Percentiles rank a stretch among this genome's conserved stretches.
phyloP scores from a whole-genome alignment of 92 coral and sea anemone species.

The Parazoanthus atlanticus region DNA sequence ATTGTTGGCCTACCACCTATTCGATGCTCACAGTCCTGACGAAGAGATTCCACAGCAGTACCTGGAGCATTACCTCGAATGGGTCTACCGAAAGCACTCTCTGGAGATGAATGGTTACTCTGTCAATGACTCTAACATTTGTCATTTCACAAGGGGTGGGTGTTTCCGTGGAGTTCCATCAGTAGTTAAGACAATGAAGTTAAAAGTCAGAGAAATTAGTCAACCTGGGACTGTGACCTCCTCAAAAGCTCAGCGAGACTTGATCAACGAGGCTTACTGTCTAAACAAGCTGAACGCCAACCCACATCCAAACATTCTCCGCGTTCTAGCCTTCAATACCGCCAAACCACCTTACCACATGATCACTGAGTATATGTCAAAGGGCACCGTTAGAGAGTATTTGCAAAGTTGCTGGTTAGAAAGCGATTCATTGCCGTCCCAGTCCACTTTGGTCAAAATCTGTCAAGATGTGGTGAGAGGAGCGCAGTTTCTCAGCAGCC shows the following conservation, averaged over 20 bases:
- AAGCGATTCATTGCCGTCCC: background rate
- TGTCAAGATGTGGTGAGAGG: background rate
- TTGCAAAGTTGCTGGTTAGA: background rate
- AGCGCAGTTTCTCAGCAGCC: slow-evolving; percentile 8
- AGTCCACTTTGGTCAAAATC: background rate
- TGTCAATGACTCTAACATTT: background rate
- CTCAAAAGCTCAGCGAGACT: background rate
- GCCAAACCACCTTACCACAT: slow-evolving; percentile 17
- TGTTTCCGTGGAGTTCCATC: background rate
- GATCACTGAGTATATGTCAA: slow-evolving; percentile 18
- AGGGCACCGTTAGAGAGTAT: background rate
- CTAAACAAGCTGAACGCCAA: background rate
- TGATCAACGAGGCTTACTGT: slow-evolving; percentile 12
- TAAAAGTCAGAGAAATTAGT: background rate
- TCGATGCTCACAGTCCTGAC: background rate
- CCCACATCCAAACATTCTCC: slow-evolving; percentile 7
- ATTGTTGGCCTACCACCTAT: background rate
- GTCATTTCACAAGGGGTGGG: background rate
- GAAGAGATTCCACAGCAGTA: background rate
- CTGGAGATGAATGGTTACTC: background rate
- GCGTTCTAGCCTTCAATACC: background rate
- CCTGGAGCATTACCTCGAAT: background rate
- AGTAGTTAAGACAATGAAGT: background rate
- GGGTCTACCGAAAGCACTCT: background rate
- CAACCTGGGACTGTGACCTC: background rate